Evolutionary conservation across 2,797 vertebrate species (phyloP).

Genomic region (Sparidentex hasta): DNA sequence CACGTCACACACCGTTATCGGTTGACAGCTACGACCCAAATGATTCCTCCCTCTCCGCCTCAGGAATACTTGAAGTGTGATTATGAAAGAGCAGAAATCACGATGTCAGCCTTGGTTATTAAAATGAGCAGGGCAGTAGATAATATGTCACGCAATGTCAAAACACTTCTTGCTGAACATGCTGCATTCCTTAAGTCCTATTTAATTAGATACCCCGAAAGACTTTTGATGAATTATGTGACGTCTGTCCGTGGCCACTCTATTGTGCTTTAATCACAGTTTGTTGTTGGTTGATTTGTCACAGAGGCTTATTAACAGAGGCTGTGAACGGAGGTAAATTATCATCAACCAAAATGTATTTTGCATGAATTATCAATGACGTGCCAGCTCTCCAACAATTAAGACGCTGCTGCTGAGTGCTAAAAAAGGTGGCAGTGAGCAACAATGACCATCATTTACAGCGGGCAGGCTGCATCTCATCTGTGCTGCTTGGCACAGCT

Average conservation of each 20-base stretch:
- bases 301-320: background rate
- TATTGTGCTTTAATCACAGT: conserved; percentile 10
- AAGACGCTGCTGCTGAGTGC: conserved; percentile 17
- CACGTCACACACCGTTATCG: conserved; percentile 29
- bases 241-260: conserved; percentile 14
- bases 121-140: conserved; percentile 39
- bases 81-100: conserved; percentile 39
- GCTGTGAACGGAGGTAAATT: conserved; percentile 22
- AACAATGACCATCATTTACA: conserved; percentile 30
- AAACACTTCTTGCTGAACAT: conserved; percentile 49
- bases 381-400: conserved; percentile 22
- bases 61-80: conserved; percentile 37
- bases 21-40: conserved; percentile 40
- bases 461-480: conserved; percentile 38
- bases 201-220: conserved; percentile 42
- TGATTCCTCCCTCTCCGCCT: conserved; percentile 34
- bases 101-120: conserved; percentile 48
- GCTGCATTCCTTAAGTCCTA: conserved; percentile 32
- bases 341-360: conserved; percentile 23
- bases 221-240: conserved; percentile 23
- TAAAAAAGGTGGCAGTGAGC: conserved; percentile 18
- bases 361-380: conserved; percentile 18
- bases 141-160: conserved; percentile 43
- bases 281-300: conserved; percentile 23
- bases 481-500: conserved; percentile 33